A percentile compares a stretch with the other conserved stretches of the same genome.
phyloP scores from a whole-genome alignment of 2,113 vertebrate genomes.

The Cyprinodon brontotheroides region DNA sequence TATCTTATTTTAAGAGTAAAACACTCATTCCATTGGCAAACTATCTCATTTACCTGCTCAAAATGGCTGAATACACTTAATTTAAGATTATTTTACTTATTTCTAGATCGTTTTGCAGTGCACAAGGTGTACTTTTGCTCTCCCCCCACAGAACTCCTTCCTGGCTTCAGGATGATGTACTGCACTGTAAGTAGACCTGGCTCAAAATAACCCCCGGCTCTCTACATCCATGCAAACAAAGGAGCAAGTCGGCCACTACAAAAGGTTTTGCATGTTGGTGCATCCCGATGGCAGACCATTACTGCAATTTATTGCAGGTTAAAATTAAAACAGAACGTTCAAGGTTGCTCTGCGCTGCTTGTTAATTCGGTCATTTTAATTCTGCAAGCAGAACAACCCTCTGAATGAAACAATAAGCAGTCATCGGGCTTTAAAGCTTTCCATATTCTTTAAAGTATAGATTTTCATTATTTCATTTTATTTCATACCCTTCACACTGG shows the following conservation, averaged over 20 bases:
- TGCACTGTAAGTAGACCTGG: background rate
- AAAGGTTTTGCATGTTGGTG: background rate
- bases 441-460: too few species aligned
- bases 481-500: too few species aligned
- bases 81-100: too few species aligned
- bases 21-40: too few species aligned
- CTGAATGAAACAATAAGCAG: background rate
- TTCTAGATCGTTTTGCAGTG: background rate
- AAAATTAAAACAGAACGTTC: background rate
- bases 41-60: too few species aligned
- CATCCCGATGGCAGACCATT: background rate
- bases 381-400: background rate
- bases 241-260: background rate
- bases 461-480: too few species aligned
- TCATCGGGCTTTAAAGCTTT: background rate
- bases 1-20: too few species aligned
- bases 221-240: background rate
- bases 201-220: constrained; percentile 16
- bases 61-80: too few species aligned
- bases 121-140: background rate
- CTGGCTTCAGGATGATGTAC: background rate
- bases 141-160: background rate
- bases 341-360: background rate
- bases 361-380: background rate
- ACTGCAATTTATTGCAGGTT: background rate